Conservation (phyloP, 1,140 invertebrate species). For the Liolophura sinensis region DNA sequence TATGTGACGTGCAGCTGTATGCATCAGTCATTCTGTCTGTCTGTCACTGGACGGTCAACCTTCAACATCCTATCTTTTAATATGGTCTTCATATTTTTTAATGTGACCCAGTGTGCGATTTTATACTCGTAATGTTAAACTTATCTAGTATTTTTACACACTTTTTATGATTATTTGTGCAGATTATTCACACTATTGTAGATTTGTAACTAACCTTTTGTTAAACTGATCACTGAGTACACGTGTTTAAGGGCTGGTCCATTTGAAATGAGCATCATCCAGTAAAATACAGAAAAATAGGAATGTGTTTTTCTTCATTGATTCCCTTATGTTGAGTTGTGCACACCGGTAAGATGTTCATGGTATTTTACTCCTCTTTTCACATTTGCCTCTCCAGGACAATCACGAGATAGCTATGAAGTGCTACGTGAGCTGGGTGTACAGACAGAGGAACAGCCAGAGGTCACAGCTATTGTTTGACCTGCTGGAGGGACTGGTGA, state of each 20-base stretch:
- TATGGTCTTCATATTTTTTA: too few relatives aligned
- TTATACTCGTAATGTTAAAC: too few relatives aligned
- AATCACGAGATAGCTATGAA: slow-evolving; percentile 72
- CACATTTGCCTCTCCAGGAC: slow-evolving; percentile 49
- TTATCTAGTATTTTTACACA: too few relatives aligned
- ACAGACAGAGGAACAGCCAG: slow-evolving; percentile 71
- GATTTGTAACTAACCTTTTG: too few relatives aligned
- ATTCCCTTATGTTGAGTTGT: too few relatives aligned
- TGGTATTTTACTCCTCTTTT: not conserved
- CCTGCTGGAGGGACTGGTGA: slow-evolving; percentile 74
- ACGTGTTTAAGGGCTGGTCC: not conserved
- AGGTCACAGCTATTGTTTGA: slow-evolving; percentile 73
- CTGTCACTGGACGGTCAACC: too few relatives aligned
- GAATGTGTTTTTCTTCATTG: not conserved
- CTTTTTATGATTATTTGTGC: too few relatives aligned
- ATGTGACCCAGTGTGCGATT: too few relatives aligned
- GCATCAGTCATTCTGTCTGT: too few relatives aligned
- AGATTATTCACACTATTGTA: too few relatives aligned
- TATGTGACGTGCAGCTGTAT: not conserved
- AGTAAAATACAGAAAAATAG: not conserved
- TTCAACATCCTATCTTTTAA: too few relatives aligned
- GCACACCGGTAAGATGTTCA: not conserved
- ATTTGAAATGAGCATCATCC: not conserved
- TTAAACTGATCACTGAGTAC: not conserved
- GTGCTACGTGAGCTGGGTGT: slow-evolving; percentile 71